Percentiles rank a stretch among this genome's conserved stretches.
Conservation (phyloP, 1,140 invertebrate genomes). For the Drosophila subobscura region DNA sequence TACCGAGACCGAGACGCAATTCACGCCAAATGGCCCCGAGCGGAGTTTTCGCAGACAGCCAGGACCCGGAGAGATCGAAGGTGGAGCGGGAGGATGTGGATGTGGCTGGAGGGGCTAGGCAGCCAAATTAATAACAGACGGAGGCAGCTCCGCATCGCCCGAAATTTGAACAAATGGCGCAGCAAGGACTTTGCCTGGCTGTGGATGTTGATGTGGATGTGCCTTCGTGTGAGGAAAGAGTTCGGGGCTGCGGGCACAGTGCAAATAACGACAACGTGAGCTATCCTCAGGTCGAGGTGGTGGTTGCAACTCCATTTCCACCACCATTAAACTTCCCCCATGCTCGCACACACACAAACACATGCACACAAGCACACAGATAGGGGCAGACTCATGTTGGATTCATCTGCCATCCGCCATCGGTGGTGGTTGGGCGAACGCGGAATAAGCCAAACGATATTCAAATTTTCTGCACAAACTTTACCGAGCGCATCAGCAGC, state of each 20-base stretch:
- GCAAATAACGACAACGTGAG: constrained; percentile 62
- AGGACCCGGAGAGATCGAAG: background rate
- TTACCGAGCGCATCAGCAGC: constrained; percentile 77
- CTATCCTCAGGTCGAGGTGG: constrained; percentile 25
- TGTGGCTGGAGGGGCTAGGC: constrained; percentile 30
- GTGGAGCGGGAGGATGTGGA: constrained; percentile 6
- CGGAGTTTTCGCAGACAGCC: background rate
- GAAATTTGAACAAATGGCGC: constrained; percentile 62
- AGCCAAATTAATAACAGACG: constrained; percentile 73
- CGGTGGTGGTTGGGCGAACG: constrained; percentile 34
- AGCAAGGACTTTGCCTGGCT: constrained; percentile 4
- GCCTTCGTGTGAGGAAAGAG: constrained; percentile 28
- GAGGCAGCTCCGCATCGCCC: constrained; percentile 36
- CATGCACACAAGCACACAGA: constrained; percentile 1
- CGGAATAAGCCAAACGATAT: constrained; percentile 57
- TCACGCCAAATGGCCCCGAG: constrained; percentile 61
- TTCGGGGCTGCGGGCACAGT: constrained; percentile 51
- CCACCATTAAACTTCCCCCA: constrained; percentile 57
- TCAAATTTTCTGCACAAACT: constrained; percentile 78
- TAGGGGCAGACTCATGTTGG: constrained; percentile 8
- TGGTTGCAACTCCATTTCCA: constrained; percentile 72
- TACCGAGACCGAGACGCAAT: constrained; percentile 63
- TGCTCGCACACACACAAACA: constrained; percentile 43
- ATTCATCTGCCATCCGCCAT: constrained; percentile 23
- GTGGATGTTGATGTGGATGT: no score